These are phyloP conservation scores for Hypotaenidia philippensis DNA, from an alignment of 2,797 vertebrate species.

Conservation along the genomic window DNA sequence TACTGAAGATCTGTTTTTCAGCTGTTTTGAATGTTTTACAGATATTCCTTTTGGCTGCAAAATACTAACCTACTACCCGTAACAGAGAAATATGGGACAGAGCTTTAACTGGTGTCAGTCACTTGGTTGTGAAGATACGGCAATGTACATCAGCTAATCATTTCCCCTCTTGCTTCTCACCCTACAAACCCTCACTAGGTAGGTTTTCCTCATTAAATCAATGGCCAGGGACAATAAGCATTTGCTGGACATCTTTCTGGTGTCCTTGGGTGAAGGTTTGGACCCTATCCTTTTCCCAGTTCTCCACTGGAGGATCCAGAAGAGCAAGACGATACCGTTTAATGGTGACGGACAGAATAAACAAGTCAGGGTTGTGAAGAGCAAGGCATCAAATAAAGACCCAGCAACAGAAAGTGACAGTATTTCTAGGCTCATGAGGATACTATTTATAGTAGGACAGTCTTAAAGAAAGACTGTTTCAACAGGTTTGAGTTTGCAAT, in stretches of 20 bases:
- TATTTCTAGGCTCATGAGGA: background rate
- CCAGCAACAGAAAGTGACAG: background rate
- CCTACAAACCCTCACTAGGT: background rate
- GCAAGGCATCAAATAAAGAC: background rate
- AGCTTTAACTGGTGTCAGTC: background rate
- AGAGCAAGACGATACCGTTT: background rate
- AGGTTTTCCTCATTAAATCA: background rate
- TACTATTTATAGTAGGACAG: background rate
- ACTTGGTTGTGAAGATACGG: background rate
- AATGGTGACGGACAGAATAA: background rate
- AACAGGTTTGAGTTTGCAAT: background rate
- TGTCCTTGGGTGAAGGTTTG: background rate
- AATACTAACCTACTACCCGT: background rate
- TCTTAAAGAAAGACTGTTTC: background rate
- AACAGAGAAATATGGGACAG: background rate
- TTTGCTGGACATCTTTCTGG: background rate
- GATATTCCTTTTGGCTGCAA: background rate
- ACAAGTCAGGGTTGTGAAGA: background rate
- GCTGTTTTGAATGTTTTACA: background rate
- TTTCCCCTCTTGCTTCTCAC: background rate
- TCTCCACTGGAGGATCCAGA: background rate
- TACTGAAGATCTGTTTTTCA: background rate
- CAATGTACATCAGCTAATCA: background rate
- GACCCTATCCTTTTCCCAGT: background rate
- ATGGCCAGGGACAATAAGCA: background rate